Percentiles rank a stretch among this genome's conserved stretches.
Conservation (phyloP, 37 sponge, comb jelly and placozoan genomes). For the Tethya wilhelma region DNA sequence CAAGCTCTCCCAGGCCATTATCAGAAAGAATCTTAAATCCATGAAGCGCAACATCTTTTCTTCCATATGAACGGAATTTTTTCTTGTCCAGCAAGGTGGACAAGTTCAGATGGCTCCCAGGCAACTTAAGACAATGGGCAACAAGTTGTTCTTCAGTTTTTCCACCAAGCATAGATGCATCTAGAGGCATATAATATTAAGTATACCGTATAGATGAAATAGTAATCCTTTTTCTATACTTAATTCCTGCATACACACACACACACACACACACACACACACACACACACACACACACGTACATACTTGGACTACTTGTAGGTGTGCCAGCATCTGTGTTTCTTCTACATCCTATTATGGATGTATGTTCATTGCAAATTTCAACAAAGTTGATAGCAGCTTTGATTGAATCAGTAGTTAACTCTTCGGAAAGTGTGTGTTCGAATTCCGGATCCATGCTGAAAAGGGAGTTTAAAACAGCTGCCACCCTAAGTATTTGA, state of each 20-base stretch:
- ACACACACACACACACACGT: too few relatives aligned
- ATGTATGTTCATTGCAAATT: not conserved
- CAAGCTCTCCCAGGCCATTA: not conserved
- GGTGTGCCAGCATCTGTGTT: too few relatives aligned
- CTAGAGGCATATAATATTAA: too few relatives aligned
- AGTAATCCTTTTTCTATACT: too few relatives aligned
- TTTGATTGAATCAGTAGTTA: not conserved
- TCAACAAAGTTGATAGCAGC: slow-evolving; percentile 5
- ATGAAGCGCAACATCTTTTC: not conserved
- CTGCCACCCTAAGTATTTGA: not conserved
- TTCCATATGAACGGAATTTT: not conserved
- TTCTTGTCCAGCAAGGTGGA: not conserved
- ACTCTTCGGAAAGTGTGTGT: not conserved
- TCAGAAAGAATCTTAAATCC: not conserved
- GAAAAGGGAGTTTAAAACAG: not conserved
- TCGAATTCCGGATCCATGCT: not conserved
- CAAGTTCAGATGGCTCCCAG: too few relatives aligned
- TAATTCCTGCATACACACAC: too few relatives aligned
- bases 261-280: too few relatives aligned
- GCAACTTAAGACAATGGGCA: too few relatives aligned
- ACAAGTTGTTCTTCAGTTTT: too few relatives aligned
- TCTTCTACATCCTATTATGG: not conserved
- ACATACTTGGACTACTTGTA: too few relatives aligned
- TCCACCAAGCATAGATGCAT: too few relatives aligned
- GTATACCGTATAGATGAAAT: too few relatives aligned